Evolutionary conservation across 2,797 vertebrate species (phyloP), one percentile per base, ranked within the genome.

Genomic region (Falco naumanni): DNA sequence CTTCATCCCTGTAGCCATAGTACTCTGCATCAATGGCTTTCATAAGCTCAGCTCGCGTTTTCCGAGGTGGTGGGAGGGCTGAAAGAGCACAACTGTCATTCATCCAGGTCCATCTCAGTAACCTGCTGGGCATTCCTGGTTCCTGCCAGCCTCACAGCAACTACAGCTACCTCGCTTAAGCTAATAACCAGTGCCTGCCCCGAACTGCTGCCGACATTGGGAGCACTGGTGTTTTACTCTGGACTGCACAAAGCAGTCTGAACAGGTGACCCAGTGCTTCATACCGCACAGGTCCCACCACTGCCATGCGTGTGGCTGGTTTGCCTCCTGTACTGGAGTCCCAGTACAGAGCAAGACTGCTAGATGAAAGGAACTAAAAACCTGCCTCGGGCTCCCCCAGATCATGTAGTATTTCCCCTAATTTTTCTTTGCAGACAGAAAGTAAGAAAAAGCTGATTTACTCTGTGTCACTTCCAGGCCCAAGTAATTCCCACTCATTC

Each of bases 21-120:
- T 99, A 99, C 66, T 99, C 99, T 0, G 99, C 99, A 29, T 99
- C 99, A 1, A 99, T 99, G 0, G 99, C 98, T 87, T 99, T 99
- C 99, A 99, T 99, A 14, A 99, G 98, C 95, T 99, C 99, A 5
- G 97, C 99, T n/a, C 99, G 98, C 0, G 99, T 99, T 94, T 99
- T 99, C 89, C 99, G 98, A 64, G 98, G 98, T 4, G 98, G 98
- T 13, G 99, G 99, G n/a, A 99, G 97, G 11, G 99, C 99, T 99
- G 95, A 6, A 94, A 91, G 59, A 63, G 92, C 71, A 89, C 2
- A 8, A 22, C 4, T 29, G 37, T 65, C 64, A 80, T 24, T 60
- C 63, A 31, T 8, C 28, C 29, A 31, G 43, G 25, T 13, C 59
- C 63, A 47, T 16, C 74, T 5, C 19, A 25, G 33, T 0, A 57